Percentiles rank a stretch among this genome's conserved stretches.
These are phyloP conservation scores for Dynastes hyllus DNA, from an alignment of 2,888 invertebrate genomes.

Conservation along the genomic window DNA sequence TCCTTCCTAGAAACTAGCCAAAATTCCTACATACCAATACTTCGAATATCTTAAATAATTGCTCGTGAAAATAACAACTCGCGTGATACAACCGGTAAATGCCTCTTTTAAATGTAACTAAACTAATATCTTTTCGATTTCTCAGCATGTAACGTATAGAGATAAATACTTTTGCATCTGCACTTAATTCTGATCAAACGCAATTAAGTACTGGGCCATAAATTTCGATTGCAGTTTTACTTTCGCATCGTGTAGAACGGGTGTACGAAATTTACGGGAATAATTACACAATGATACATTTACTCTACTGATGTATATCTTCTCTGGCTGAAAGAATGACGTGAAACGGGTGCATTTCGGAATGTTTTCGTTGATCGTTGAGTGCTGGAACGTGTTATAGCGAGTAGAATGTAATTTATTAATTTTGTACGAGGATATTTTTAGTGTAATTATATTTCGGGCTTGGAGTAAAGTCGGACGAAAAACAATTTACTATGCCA, in stretches of 20 bases:
- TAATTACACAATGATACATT: conserved; percentile 15
- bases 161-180: not conserved
- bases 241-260: not conserved
- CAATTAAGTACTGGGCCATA: not conserved
- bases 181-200: not conserved
- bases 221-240: conserved; percentile 18
- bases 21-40: not conserved
- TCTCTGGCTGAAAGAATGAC: not conserved
- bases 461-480: conserved; percentile 16
- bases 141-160: not conserved
- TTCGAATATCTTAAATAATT: not conserved
- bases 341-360: too few relatives aligned
- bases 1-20: not conserved
- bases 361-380: not conserved
- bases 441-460: conserved; percentile 22
- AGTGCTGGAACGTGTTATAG: not conserved
- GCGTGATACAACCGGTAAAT: not conserved
- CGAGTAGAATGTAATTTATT: conserved; percentile 12
- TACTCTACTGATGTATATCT: not conserved
- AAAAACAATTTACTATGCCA: conserved; percentile 22
- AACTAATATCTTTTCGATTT: not conserved
- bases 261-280: not conserved
- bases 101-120: not conserved
- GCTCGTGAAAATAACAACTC: not conserved
- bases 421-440: conserved; percentile 27